Percentiles rank a stretch among this genome's conserved stretches.
Conservation (phyloP, 2,888 invertebrate genomes). For the Brachyopa scutellaris region DNA sequence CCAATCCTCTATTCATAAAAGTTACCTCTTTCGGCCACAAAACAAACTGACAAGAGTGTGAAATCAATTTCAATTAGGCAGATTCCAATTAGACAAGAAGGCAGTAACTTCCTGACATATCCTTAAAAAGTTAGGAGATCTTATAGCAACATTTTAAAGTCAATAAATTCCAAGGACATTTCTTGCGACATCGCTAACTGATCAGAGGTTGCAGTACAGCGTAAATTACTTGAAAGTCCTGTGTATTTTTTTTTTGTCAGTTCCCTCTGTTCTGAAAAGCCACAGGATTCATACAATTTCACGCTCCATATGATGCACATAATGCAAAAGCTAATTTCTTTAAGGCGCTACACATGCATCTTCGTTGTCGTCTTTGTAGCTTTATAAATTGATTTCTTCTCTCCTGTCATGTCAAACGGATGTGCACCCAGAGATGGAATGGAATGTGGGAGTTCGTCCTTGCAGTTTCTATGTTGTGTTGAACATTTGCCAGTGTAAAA, state of each 20-base stretch:
- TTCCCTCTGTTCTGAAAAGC: slow-evolving; percentile 3
- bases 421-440: slow-evolving; percentile 23
- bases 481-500: slow-evolving; percentile 18
- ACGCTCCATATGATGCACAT: slow-evolving; percentile 66
- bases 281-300: slow-evolving; percentile 67
- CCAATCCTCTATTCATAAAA: slow-evolving; percentile 28
- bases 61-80: slow-evolving; percentile 37
- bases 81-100: slow-evolving; percentile 26
- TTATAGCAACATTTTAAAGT: slow-evolving; percentile 1
- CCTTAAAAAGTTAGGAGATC: background rate
- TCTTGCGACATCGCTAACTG: slow-evolving; percentile 12
- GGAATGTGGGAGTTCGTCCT: background rate
- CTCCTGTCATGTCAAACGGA: slow-evolving; percentile 61
- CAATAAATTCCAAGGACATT: slow-evolving; percentile 30
- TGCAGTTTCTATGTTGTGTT: slow-evolving; percentile 23
- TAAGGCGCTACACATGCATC: slow-evolving; percentile 59
- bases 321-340: slow-evolving; percentile 69
- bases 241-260: background rate
- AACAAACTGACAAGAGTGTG: slow-evolving; percentile 35
- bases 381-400: slow-evolving; percentile 70
- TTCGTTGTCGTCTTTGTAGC: slow-evolving; percentile 41
- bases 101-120: slow-evolving; percentile 3
- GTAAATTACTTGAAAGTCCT: too few species aligned
- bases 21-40: slow-evolving; percentile 30
- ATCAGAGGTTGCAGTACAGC: slow-evolving; percentile 6